phyloP scores from a whole-genome alignment of 2,888 invertebrate genomes.

The Chymomyza fuscimana region DNA sequence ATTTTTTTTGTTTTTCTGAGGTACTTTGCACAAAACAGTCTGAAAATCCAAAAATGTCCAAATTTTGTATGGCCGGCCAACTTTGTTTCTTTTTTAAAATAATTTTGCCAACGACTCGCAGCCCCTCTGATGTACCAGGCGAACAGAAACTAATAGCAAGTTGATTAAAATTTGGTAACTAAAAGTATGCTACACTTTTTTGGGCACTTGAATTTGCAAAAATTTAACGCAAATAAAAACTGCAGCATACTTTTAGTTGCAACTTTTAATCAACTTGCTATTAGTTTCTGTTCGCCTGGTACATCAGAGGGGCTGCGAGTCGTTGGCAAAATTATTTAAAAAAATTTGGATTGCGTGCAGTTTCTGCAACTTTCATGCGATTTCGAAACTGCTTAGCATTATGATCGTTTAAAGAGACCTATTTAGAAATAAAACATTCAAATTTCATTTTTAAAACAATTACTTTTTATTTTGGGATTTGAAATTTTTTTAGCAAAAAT shows the following conservation, averaged over 20 bases:
- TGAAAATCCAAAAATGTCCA: too few species aligned
- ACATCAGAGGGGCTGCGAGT: not conserved
- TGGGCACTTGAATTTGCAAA: not conserved
- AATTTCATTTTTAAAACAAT: conserved; percentile 58
- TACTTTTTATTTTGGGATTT: conserved; percentile 40
- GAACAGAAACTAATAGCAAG: not conserved
- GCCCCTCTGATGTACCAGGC: too few species aligned
- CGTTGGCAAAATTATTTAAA: not conserved
- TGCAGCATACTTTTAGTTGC: not conserved
- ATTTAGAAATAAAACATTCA: not conserved
- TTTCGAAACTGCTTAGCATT: not conserved
- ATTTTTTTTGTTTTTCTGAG: too few species aligned
- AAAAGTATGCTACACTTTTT: conserved; percentile 2
- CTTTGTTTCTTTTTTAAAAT: too few species aligned
- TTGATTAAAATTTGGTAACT: not conserved
- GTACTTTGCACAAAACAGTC: too few species aligned
- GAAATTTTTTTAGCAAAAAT: not conserved
- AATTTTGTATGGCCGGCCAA: too few species aligned
- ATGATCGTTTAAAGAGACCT: too few species aligned
- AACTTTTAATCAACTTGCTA: not conserved
- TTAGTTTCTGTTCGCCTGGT: not conserved
- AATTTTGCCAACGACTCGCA: too few species aligned
- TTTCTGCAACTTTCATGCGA: not conserved
- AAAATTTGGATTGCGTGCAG: not conserved
- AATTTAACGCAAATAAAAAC: too few species aligned